Evolutionary conservation across 2,797 vertebrate species (phyloP).

Genomic region (Morus bassanus): DNA sequence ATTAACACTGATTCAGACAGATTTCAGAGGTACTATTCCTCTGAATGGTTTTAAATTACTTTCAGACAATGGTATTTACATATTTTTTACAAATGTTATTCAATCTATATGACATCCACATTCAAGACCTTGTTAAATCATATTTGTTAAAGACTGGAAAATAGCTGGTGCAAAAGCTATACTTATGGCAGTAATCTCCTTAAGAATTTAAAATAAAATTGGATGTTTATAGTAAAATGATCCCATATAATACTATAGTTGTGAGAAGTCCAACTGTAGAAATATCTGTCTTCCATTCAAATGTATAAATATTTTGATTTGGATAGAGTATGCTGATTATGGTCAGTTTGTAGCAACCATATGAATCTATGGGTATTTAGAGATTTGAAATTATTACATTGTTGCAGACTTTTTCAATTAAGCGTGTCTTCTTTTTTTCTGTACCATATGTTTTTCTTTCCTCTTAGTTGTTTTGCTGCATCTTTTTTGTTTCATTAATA

Average conservation of each 20-base stretch:
- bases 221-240: not conserved
- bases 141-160: not conserved
- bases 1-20: not conserved
- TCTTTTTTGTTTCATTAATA: not conserved
- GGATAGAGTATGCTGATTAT: not conserved
- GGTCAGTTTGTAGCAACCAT: not conserved
- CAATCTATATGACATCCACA: not conserved
- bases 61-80: not conserved
- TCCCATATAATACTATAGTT: not conserved
- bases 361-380: not conserved
- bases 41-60: not conserved
- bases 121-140: not conserved
- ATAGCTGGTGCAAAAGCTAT: not conserved
- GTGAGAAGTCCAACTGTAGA: not conserved
- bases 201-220: not conserved
- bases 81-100: not conserved
- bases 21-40: not conserved
- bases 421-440: not conserved
- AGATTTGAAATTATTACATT: not conserved
- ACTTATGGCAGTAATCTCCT: not conserved
- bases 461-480: not conserved
- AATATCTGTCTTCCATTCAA: not conserved
- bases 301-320: not conserved
- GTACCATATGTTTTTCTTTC: not conserved
- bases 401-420: not conserved